Evolutionary conservation across 2,113 vertebrate species (phyloP).

Genomic region (Chaetops frenatus): DNA sequence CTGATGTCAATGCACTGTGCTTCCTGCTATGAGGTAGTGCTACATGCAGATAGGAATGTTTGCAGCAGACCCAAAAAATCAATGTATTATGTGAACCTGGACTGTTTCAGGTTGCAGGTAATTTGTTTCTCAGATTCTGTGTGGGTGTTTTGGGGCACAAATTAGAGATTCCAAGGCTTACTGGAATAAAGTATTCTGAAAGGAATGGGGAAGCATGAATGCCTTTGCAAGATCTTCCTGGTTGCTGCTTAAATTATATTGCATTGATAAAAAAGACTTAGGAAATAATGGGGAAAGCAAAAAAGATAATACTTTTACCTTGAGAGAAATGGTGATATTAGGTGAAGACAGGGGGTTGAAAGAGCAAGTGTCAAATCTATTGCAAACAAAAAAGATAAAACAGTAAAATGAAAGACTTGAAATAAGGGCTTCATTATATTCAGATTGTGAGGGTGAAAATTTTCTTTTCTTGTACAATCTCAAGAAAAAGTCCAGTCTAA

Average conservation of each 20-base stretch:
- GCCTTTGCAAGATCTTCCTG: not conserved
- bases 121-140: not conserved
- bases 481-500: not conserved
- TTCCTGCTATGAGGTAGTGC: not conserved
- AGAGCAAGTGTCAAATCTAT: constrained; percentile 34
- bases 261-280: constrained; percentile 17
- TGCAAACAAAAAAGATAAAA: constrained; percentile 8
- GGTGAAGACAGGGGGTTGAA: constrained; percentile 5
- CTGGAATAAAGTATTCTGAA: not conserved
- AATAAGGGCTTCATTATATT: constrained; percentile 13
- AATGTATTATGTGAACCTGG: not conserved
- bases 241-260: not conserved
- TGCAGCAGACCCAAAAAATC: not conserved
- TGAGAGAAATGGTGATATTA: constrained; percentile 7
- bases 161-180: not conserved
- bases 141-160: not conserved
- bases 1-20: not conserved
- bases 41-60: not conserved
- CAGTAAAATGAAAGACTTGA: constrained; percentile 11
- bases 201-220: not conserved
- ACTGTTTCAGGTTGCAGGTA: not conserved
- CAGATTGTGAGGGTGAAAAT: not conserved
- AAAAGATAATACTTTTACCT: constrained; percentile 10
- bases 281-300: not conserved
- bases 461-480: not conserved